Percentiles rank a stretch among this genome's conserved stretches.
Evolutionary conservation across 2,113 vertebrate genomes (phyloP).

Genomic region (Gobiocypris rarus): DNA sequence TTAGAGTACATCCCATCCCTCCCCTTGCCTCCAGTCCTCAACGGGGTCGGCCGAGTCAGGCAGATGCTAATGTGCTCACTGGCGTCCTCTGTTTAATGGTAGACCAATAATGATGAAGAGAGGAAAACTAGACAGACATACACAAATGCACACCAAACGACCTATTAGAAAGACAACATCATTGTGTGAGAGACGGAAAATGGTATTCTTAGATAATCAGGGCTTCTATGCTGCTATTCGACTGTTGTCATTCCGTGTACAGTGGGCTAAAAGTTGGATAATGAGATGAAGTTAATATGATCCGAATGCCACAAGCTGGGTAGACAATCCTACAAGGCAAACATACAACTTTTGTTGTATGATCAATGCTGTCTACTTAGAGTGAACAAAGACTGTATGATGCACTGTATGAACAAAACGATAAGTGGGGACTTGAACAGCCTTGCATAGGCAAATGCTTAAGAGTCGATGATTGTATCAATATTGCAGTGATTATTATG

Average conservation of each 20-base stretch:
- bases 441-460: too few species aligned
- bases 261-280: conserved; percentile 32
- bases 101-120: conserved; percentile 29
- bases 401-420: too few species aligned
- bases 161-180: conserved; percentile 6
- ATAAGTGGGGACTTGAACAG: too few species aligned
- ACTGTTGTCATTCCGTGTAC: conserved; percentile 33
- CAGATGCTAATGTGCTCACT: conserved; percentile 34
- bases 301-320: conserved; percentile 38
- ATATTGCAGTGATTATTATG: too few species aligned
- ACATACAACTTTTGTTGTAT: conserved; percentile 14
- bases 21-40: conserved; percentile 33
- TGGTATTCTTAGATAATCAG: conserved; percentile 45
- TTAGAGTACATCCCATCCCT: conserved; percentile 54
- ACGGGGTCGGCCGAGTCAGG: not conserved
- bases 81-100: conserved; percentile 40
- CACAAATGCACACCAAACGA: conserved; percentile 2
- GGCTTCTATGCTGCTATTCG: not conserved
- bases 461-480: too few species aligned
- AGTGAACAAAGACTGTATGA: not conserved
- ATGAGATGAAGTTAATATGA: conserved; percentile 46
- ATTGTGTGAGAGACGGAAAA: conserved; percentile 10
- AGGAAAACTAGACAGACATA: conserved; percentile 18
- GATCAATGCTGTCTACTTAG: conserved; percentile 26
- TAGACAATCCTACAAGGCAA: not conserved